Base-by-base conservation (phyloP, 2,888 invertebrate species). In the Philaethria dido region DNA sequence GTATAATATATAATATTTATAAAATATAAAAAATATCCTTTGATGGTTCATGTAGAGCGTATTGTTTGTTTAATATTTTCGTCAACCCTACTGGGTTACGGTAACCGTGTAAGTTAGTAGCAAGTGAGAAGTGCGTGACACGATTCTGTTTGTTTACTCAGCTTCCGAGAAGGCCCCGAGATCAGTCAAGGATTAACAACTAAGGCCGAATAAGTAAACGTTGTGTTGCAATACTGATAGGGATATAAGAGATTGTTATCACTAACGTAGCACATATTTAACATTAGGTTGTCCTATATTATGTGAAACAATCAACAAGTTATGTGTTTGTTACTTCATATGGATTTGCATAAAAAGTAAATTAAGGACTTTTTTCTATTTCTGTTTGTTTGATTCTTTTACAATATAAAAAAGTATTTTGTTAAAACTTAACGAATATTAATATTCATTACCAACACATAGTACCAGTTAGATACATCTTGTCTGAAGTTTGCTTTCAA, bases 81-180 rank as follows among this genome's bases (percentile, higher is more conserved):
- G 78, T 2, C 84, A 88, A 68, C 88, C 89, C 85, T 88, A 80
- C 61, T 48, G 69, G 73, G 81, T 84, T 84, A 85, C 84, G 80
- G 83, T 85, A 82, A 83, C 84, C 81, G 91, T 89, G 91, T 91
- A 91, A 92, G 88, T 83, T 85, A 87, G 92, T 91, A 91, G 92
- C 92, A 76, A 85, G 84, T 84, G 84, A 80, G 77, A 80, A 82
- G 82, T 83, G 86, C 88, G 89, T 87, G 88, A 85, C 83, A 82
- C 77, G 85, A 82, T 82, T 87, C 78, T 89, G 88, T 92, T 89
- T 92, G 89, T 88, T 90, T 90, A 80, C 75, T 73, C 75, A 71
- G 74, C 79, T 88, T 88, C 89, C 80, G 73, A 82, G 88, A 88
- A 88, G 80, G 73, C 64, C 54, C 70, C 60, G 74, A 75, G 78